These are phyloP conservation scores for Callosobruchus maculatus DNA, from an alignment of 2,888 invertebrate species.

Conservation along the genomic window DNA sequence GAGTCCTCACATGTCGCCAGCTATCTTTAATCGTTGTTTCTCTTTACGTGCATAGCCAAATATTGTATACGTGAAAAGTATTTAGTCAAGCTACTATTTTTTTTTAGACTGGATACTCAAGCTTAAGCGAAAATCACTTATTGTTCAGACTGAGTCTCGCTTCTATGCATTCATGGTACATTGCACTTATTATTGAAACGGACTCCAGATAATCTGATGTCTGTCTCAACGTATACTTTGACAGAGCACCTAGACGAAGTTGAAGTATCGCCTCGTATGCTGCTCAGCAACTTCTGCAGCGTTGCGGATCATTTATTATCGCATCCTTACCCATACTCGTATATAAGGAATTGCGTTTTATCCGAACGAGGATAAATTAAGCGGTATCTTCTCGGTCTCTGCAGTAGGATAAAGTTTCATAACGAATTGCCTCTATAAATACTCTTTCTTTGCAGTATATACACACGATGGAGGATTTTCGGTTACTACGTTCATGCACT, in stretches of 20 bases:
- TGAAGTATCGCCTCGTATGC: not conserved
- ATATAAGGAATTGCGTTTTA: not conserved
- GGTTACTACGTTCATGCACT: too few relatives aligned
- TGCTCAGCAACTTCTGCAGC: not conserved
- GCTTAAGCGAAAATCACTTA: too few relatives aligned
- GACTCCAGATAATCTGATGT: not conserved
- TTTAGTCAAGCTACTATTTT: too few relatives aligned
- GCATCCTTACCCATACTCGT: not conserved
- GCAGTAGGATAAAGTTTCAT: not conserved
- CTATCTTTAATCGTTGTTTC: too few relatives aligned
- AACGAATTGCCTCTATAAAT: not conserved
- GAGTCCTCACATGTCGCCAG: too few relatives aligned
- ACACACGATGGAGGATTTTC: not conserved
- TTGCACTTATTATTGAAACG: not conserved
- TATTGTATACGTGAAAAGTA: too few relatives aligned
- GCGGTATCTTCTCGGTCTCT: not conserved
- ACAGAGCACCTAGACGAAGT: not conserved
- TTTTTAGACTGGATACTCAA: too few relatives aligned
- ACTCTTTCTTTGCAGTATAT: not conserved
- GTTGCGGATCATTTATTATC: not conserved
- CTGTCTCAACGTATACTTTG: not conserved
- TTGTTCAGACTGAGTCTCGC: too few relatives aligned
- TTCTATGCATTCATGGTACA: not conserved
- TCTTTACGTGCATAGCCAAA: too few relatives aligned
- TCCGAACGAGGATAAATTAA: not conserved